Evolutionary conservation across 2,888 invertebrate genomes (phyloP), one percentile per base, ranked within the genome.

Genomic region (Emesis castigata): DNA sequence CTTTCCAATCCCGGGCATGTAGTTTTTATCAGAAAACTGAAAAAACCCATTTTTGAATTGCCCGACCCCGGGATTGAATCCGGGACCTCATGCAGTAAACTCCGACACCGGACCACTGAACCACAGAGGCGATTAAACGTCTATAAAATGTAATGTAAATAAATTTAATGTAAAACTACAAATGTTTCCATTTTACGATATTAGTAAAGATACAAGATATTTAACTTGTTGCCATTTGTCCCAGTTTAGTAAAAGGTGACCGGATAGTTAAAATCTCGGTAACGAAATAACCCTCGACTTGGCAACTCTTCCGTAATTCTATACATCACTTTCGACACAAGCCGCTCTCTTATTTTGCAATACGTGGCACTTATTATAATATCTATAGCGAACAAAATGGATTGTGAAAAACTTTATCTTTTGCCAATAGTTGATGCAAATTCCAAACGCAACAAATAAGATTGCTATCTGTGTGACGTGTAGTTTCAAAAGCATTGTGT

Each of bases 301-400:
- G 58, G 58, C 58, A 58, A 58, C 22, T 58, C 58, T 58, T 58
- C 58, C 58, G 58, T 58, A 58, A 58, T 58, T 22, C 22, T 58
- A 58, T 58, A 58, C 58, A 58, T 58, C 58, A 58, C 58, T 58
- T 58, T 22, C 58, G 22, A 58, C 58, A 58, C 39, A 11, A 22
- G 20, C 56, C 56, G 56, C 56, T 58, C 56, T 22, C 56, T 11
- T 58, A 22, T 58, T 58, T 22, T 4, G 56, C 20, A 58, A 58
- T 22, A 58, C 5, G 20, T 22, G 56, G 20, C 11, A 20, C 22
- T 58, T 58, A 58, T 20, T 16, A 34, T 34, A 16, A 56, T 20
- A 16, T 56, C 18, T 18, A 56, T 56, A 56, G 34, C 9, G 20
- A 56, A 18, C 56, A 20, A 56, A 56, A 56, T 20, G 56, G 56